Percentiles rank a stretch among this genome's conserved stretches.
phyloP scores from a whole-genome alignment of 37 sponge, comb jelly and placozoan genomes.

The Crambe crambe region DNA sequence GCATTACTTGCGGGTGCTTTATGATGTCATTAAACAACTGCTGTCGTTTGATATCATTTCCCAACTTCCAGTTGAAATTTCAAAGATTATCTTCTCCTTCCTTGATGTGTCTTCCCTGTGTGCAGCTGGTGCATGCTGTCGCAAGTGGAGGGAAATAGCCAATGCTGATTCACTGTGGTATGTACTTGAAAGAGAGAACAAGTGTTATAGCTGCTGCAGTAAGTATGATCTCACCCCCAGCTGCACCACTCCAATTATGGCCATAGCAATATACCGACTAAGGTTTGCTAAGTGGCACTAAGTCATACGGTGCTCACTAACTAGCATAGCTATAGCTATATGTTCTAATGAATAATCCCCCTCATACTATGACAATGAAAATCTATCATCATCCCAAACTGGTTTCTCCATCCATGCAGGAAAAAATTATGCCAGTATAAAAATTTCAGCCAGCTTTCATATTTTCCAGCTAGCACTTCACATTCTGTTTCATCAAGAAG shows the following conservation, averaged over 20 bases:
- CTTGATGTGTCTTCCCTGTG: slow-evolving; percentile 74
- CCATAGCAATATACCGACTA: no score
- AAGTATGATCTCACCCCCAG: no score
- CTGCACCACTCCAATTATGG: no score
- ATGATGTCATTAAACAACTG: slow-evolving; percentile 19
- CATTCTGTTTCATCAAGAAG: background rate
- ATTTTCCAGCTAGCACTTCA: background rate
- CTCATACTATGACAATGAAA: no score
- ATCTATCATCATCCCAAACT: no score
- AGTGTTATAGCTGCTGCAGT: no score
- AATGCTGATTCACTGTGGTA: slow-evolving; percentile 73
- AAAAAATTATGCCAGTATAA: background rate
- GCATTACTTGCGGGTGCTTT: slow-evolving; percentile 32
- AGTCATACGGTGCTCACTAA: no score
- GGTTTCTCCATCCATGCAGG: background rate
- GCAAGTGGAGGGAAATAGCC: slow-evolving; percentile 55
- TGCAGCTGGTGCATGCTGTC: slow-evolving; percentile 55
- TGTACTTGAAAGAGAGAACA: background rate
- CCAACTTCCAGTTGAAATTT: slow-evolving; percentile 57
- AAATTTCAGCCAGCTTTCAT: background rate
- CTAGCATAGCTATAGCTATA: no score
- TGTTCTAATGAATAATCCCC: no score
- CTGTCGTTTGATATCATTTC: slow-evolving; percentile 69
- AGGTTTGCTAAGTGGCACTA: no score
- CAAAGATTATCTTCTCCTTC: slow-evolving; percentile 41